Base-by-base conservation (phyloP, 2,113 vertebrate genomes). In the Hyperopisus bebe region DNA sequence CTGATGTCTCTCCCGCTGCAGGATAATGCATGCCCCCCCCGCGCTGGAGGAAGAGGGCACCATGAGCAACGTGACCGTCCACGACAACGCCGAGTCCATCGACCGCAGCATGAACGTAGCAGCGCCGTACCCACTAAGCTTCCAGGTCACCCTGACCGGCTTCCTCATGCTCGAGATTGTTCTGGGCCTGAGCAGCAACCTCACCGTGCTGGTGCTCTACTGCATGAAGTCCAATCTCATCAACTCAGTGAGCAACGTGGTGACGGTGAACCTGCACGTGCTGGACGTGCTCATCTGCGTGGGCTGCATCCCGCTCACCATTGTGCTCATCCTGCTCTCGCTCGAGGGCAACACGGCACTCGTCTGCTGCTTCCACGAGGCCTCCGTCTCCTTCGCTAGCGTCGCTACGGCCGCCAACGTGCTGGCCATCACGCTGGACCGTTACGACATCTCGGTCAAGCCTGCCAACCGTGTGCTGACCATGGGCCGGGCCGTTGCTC, bases 211-310 rank as follows among this genome's bases (percentile, higher is more conserved):
- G 93, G 97, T 98, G 95, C 98, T 99, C 94, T 99, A 99, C 96
- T 98, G 98, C 95, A 98, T 98, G 97, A 99, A 99, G 97, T 99
- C 98, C 91, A 99, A 99, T 96, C 97, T 99, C 95, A 98, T 99
- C 94, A 98, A 97, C 93, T 99, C 98, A 55, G 98, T 99, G 96
- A 99, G 98, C 96, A 99, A 99, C 95, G 98, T 99, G 55, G 98
- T 99, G 94, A 99, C 98, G 86, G 98, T 99, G 97, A 99, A 99
- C 95, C 97, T 99, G 93, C 98, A 99, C 90, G 97, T 99, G 92
- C 94, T 99, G 92, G 98, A 99, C 93, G 98, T 98, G 92, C 95
- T 99, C 91, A 97, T 99, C 90, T 99, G 98, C 94, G 95, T 99
- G 94, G 97, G 98, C 94, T 99, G 98, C 94, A 98, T 99, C 94